These are phyloP conservation scores for Emydoidea blandingii DNA, from an alignment of 2,797 vertebrate genomes.

Conservation along the genomic window DNA sequence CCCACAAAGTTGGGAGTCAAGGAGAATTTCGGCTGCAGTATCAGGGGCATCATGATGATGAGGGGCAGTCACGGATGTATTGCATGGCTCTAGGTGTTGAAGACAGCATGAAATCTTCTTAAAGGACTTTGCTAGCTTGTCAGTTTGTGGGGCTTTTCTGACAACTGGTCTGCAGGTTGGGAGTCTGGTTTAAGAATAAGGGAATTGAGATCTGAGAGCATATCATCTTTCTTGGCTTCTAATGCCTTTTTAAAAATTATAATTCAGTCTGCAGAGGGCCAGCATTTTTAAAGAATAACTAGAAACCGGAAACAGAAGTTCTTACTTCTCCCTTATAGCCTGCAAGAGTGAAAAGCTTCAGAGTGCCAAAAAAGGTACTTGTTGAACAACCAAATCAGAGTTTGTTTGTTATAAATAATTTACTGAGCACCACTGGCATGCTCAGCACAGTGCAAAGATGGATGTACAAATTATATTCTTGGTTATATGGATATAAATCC, in stretches of 20 bases:
- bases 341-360: neutral
- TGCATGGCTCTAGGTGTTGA: neutral
- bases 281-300: neutral
- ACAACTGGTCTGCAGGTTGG: conserved; percentile 32
- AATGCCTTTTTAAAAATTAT: neutral
- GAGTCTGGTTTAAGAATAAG: neutral
- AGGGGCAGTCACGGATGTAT: neutral
- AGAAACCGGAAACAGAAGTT: neutral
- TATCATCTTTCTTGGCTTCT: neutral
- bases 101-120: conserved; percentile 35
- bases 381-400: neutral
- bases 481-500: neutral
- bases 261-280: neutral
- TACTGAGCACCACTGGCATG: neutral
- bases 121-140: conserved; percentile 53
- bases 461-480: neutral
- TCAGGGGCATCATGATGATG: neutral
- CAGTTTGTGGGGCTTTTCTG: conserved; percentile 14
- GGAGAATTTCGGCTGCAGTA: neutral
- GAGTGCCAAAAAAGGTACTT: neutral
- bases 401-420: conserved; percentile 9
- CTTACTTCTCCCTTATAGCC: neutral
- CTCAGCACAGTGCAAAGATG: neutral
- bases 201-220: neutral
- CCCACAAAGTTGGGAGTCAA: neutral